Evolutionary conservation across 2,113 vertebrate species (phyloP), one percentile per base, ranked within the genome.

Genomic region (Edolisoma coerulescens): DNA sequence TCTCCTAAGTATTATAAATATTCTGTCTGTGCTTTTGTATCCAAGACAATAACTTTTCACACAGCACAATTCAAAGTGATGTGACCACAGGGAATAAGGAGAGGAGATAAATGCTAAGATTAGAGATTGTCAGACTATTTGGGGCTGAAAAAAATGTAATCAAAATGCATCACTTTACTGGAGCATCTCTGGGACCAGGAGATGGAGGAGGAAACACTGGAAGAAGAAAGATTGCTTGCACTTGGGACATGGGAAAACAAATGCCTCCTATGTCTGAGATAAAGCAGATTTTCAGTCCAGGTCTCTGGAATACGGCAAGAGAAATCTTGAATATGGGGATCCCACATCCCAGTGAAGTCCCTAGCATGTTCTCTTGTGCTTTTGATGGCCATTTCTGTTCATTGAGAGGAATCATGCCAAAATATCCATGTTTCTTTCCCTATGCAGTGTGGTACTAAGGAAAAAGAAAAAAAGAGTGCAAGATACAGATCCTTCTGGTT

Each of bases 1-100:
- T 90, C 84, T 94, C 87, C 10, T 60, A 94, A 75, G 87, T 37
- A 32, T 68, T 60, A 57, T 73, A 92, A 94, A 90, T 90, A 69
- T 49, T 87, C 71, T 69, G 12, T 44, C 37, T 88, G 32, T 60
- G n/a, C 82, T 80, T 83, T 90, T 85, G 61, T 61, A 65, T 88
- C 61, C 67, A 85, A 90, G 53, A 93, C 75, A 91, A n/a, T 73
- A 75, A 83, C 65, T 92, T 95, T 79, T 91, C 85, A 83, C 90
- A 76, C 49, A 73, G 61, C 57, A 64, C 70, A 71, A 41, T 27
- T 96, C 52, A 45, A 89, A 89, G 42, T 44, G 64, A 89, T 92
- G 52, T 70, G 73, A 71, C 84, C 52, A 75, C 73, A 87, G 84
- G 84, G 91, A 91, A 53, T 60, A 86, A 56, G 22, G 69, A 94